Evolutionary conservation across 2,888 invertebrate genomes (phyloP).

Genomic region (Trichogramma evanescens): DNA sequence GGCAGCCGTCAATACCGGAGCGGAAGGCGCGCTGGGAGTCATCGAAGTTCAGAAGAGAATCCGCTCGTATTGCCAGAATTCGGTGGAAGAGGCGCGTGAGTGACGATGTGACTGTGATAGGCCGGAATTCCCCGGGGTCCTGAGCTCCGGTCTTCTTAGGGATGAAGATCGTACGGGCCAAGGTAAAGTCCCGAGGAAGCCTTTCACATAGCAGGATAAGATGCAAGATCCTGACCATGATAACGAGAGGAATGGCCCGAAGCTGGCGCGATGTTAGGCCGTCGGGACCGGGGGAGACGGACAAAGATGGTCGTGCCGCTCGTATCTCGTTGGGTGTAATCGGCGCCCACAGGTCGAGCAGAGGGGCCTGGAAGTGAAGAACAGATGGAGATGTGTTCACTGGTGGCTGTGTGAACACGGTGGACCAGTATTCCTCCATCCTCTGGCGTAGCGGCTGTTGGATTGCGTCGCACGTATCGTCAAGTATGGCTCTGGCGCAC

Average conservation of each 20-base stretch:
- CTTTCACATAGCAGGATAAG: conserved; percentile 18
- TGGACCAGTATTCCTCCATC: neutral
- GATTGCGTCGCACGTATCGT: neutral
- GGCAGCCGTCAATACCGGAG: too few species aligned
- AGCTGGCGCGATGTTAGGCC: conserved; percentile 16
- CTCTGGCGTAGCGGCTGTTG: neutral
- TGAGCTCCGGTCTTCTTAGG: conserved; percentile 21
- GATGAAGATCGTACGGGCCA: conserved; percentile 21
- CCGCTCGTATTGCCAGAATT: too few species aligned
- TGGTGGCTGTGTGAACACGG: neutral
- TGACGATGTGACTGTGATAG: too few species aligned
- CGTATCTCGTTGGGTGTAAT: conserved; percentile 11
- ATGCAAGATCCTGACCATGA: conserved; percentile 21
- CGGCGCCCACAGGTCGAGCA: conserved; percentile 11
- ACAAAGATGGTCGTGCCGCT: neutral
- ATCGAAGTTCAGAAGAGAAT: too few species aligned
- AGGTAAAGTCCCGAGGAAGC: conserved; percentile 13
- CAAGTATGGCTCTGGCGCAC: conserved; percentile 18
- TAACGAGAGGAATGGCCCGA: conserved; percentile 6
- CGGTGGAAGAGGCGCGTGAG: too few species aligned
- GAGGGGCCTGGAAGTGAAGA: neutral
- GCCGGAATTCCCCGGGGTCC: conserved; percentile 15
- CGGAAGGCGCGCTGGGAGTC: too few species aligned
- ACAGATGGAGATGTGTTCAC: neutral
- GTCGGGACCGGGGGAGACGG: conserved; percentile 24